These are phyloP conservation scores for Epizoanthus fatuus DNA, from an alignment of 92 coral and sea anemone genomes.

Conservation along the genomic window DNA sequence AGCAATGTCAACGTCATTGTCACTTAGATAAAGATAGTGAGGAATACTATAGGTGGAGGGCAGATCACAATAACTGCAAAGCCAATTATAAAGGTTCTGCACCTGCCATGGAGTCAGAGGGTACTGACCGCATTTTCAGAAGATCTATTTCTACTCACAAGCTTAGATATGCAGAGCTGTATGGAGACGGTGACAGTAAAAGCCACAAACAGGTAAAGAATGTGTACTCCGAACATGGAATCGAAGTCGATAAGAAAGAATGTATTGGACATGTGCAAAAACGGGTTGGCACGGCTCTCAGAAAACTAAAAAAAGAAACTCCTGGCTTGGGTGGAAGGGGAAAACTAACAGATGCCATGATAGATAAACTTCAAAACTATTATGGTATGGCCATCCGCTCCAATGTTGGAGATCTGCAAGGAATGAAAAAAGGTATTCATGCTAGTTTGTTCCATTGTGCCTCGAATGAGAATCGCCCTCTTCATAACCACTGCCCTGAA, in stretches of 20 bases:
- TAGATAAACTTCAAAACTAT: slow-evolving; percentile 70
- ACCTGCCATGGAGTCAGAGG: slow-evolving; percentile 70
- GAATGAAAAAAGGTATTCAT: slow-evolving; percentile 62
- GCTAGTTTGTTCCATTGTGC: slow-evolving; percentile 74
- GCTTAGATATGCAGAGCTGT: slow-evolving; percentile 52
- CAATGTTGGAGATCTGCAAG: slow-evolving; percentile 60
- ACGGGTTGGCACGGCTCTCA: slow-evolving; percentile 66
- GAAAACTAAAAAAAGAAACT: slow-evolving; percentile 62
- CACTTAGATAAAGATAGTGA: slow-evolving; percentile 44
- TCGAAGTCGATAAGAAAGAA: slow-evolving; percentile 37
- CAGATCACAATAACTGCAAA: slow-evolving; percentile 34
- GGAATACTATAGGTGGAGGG: slow-evolving; percentile 45
- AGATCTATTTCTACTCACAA: slow-evolving; percentile 40
- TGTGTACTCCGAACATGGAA: slow-evolving; percentile 13
- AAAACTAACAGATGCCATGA: slow-evolving; percentile 63
- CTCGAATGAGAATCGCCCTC: slow-evolving; percentile 53
- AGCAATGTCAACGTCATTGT: not conserved
- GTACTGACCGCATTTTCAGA: slow-evolving; percentile 40
- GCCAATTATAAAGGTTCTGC: slow-evolving; percentile 44
- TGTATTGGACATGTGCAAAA: slow-evolving; percentile 73
- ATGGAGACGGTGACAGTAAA: slow-evolving; percentile 53
- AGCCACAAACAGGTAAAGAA: slow-evolving; percentile 29
- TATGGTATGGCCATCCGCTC: slow-evolving; percentile 66
- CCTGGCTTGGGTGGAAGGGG: slow-evolving; percentile 67
- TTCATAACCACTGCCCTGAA: slow-evolving; percentile 65